A percentile compares a stretch with the other conserved stretches of the same genome.
Conservation (phyloP, 2,797 vertebrate species). For the Cuculus canorus region DNA sequence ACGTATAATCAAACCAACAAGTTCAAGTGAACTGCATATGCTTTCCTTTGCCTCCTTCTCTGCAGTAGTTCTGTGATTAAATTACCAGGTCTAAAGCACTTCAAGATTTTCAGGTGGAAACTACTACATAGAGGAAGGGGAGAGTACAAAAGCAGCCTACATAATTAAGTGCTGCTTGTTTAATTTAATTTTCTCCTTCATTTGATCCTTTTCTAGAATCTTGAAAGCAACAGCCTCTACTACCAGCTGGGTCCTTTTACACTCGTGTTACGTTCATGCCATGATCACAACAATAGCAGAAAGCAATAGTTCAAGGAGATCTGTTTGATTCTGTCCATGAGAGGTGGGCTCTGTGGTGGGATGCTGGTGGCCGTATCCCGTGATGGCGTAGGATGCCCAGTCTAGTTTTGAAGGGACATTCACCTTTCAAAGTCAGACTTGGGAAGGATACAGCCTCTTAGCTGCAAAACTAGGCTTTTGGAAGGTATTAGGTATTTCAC, state of each 20-base stretch:
- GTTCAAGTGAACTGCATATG: background rate
- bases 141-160: constrained; percentile 56
- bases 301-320: background rate
- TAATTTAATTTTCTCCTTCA: constrained; percentile 70
- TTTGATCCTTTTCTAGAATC: constrained; percentile 61
- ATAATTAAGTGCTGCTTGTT: constrained; percentile 69
- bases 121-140: constrained; percentile 37
- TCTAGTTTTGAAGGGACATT: background rate
- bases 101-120: constrained; percentile 70
- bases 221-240: constrained; percentile 28
- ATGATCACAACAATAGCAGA: background rate
- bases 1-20: constrained; percentile 37
- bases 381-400: background rate
- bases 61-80: constrained; percentile 47
- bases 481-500: background rate
- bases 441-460: background rate
- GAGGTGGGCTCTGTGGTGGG: background rate
- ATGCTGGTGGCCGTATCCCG: accelerated
- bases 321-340: background rate
- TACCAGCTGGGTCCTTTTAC: constrained; percentile 40
- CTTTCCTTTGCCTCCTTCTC: constrained; percentile 34
- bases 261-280: background rate
- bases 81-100: constrained; percentile 67
- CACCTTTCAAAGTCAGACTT: accelerated
- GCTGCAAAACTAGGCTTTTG: background rate